Base-by-base conservation (phyloP, 1,140 invertebrate genomes). In the Micrasema longulum region DNA sequence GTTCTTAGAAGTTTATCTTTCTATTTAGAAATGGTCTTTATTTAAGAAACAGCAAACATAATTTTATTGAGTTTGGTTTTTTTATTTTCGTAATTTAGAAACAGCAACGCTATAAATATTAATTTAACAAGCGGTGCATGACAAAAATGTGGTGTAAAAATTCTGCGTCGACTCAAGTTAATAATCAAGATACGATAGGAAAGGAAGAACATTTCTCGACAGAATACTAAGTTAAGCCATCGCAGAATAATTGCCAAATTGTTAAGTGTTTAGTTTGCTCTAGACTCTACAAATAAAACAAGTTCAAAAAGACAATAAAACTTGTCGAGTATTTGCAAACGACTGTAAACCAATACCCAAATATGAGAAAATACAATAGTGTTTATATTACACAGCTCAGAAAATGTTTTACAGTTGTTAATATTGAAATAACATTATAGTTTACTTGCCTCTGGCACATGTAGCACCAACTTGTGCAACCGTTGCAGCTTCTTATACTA, bases 271-370 rank as follows among this genome's bases (percentile, higher is more conserved):
- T 55, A 31, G 26, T 66, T 36, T n/a, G 23, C 18, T 22, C 36
- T 52, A 52, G 26, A 52, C 52, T 66, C 63, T 38, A 68, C 65
- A 45, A 18, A 68, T 41, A 53, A 67, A 65, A 65, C 22, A 65
- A 35, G 10, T 23, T n/a, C 11, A 10, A 66, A 31, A 66, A 35
- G 63, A 52, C 43, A 18, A 64, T 35, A 31, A 48, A 12, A 36
- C 50, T 47, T 48, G 12, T 64, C 11, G 23, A 31, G 6, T 55
- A 55, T 9, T 16, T 11, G 23, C 10, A 55, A 55, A 26, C 7
- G 14, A 55, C 31, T 23, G 14, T 60, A 63, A 45, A 57, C 43
- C 23, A 31, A 64, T 45, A 43, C 62, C 45, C 18, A 43, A 48
- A 48, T 22, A 47, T 47, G 26, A 47, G 18, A 38, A 38, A n/a